A percentile compares a stretch with the other conserved stretches of the same genome.
Evolutionary conservation across 1,140 invertebrate species (phyloP).

Genomic region (Leptinotarsa undecemlineata): DNA sequence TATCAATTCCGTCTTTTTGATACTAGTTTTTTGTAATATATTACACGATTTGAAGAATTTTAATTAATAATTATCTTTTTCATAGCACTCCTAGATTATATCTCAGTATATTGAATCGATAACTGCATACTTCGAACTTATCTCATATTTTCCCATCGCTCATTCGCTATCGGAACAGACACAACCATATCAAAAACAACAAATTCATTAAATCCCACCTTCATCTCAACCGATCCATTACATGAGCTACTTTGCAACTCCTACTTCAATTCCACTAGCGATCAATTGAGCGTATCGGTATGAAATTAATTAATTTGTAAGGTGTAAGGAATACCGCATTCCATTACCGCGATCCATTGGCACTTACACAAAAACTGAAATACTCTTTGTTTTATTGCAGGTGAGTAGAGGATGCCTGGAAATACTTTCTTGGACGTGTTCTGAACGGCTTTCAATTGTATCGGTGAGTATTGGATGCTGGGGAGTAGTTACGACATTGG

Average conservation of each 20-base stretch:
- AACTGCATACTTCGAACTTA: too few relatives aligned
- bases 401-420: slow-evolving; percentile 14
- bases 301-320: slow-evolving; percentile 14
- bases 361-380: slow-evolving; percentile 15
- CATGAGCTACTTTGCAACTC: neutral
- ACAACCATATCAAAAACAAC: too few relatives aligned
- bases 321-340: slow-evolving; percentile 11
- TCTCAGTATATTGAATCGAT: too few relatives aligned
- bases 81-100: too few relatives aligned
- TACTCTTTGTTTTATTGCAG: slow-evolving; percentile 14
- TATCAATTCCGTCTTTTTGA: too few relatives aligned
- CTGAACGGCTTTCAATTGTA: neutral
- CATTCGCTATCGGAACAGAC: too few relatives aligned
- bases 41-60: too few relatives aligned
- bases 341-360: neutral
- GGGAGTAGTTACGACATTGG: neutral
- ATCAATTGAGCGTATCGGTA: slow-evolving; percentile 16
- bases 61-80: too few relatives aligned
- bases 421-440: neutral
- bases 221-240: too few relatives aligned
- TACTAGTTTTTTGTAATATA: too few relatives aligned
- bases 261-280: slow-evolving; percentile 17
- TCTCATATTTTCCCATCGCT: too few relatives aligned
- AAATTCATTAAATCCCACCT: too few relatives aligned
- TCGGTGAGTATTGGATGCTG: neutral